Percentiles rank a stretch among this genome's conserved stretches.
phyloP scores from a whole-genome alignment of 2,888 invertebrate genomes.

The Pachydiplax longipennis region DNA sequence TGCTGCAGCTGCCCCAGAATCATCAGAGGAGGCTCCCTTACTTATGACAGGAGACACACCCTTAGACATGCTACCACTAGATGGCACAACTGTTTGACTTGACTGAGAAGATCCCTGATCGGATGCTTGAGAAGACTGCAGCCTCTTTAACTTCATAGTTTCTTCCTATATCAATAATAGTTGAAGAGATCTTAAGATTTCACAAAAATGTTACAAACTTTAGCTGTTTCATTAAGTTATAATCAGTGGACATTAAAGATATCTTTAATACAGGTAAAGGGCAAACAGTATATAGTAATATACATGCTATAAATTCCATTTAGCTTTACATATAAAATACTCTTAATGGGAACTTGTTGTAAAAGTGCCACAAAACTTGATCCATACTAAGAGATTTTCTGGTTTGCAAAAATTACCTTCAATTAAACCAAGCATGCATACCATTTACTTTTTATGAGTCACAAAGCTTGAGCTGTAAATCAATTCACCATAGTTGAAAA shows the following conservation, averaged over 20 bases:
- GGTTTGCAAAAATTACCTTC: too few species aligned
- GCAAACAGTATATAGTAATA: not conserved
- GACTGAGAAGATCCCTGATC: not conserved
- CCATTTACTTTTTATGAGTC: too few species aligned
- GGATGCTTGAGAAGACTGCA: conserved; percentile 55
- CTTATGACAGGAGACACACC: conserved; percentile 37
- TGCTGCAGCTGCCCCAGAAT: conserved; percentile 32
- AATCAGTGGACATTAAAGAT: not conserved
- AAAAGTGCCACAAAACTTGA: too few species aligned
- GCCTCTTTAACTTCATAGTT: conserved; percentile 54
- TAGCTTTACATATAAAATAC: too few species aligned
- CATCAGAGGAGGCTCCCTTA: conserved; percentile 42
- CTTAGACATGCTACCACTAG: conserved; percentile 22
- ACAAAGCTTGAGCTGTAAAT: too few species aligned
- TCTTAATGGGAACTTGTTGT: too few species aligned
- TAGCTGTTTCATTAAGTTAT: too few species aligned
- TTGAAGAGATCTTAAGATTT: conserved; percentile 44
- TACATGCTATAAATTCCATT: not conserved
- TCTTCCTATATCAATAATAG: conserved; percentile 54
- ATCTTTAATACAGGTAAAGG: not conserved
- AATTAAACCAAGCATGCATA: too few species aligned
- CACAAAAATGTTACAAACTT: not conserved
- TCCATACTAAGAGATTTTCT: too few species aligned
- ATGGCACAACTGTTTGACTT: not conserved
- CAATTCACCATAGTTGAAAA: too few species aligned